Conservation (phyloP, 1,140 invertebrate species). For the Drosophila auraria region DNA sequence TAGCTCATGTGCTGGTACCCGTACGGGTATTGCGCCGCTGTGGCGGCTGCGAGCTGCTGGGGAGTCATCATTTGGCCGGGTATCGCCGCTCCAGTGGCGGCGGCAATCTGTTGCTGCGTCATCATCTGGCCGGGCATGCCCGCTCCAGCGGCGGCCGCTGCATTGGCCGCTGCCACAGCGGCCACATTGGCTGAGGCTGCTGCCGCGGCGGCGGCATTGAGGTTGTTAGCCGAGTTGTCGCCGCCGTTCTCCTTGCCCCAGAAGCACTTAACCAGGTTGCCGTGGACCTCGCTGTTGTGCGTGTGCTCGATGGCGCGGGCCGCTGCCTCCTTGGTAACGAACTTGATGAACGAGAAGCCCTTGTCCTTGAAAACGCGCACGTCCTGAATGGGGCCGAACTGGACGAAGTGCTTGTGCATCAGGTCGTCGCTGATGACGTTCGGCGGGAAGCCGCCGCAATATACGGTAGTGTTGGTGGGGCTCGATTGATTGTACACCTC, state of each 20-base stretch:
- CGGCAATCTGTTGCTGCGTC: constrained; percentile 76
- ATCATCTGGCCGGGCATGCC: constrained; percentile 77
- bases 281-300: constrained; percentile 98
- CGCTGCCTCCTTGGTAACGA: constrained; percentile 98
- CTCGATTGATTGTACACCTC: constrained; percentile 98
- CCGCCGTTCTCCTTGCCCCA: constrained; percentile 96
- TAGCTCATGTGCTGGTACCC: constrained; percentile 91
- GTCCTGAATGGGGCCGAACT: constrained; percentile 98
- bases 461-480: constrained; percentile 99
- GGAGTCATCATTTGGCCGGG: constrained; percentile 80
- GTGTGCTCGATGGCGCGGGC: constrained; percentile 98
- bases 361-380: constrained; percentile 99
- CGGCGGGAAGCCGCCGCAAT: constrained; percentile 97
- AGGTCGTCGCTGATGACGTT: constrained; percentile 97
- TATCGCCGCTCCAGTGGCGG: constrained; percentile 77
- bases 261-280: constrained; percentile 98
- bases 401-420: constrained; percentile 97
- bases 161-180: constrained; percentile 74
- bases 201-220: constrained; percentile 72
- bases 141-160: constrained; percentile 70
- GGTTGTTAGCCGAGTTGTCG: constrained; percentile 79
- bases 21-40: constrained; percentile 89
- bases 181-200: constrained; percentile 75
- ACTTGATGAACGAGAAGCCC: constrained; percentile 99
- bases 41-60: constrained; percentile 72